These are phyloP conservation scores for Lepidocolaptes lacrymiger DNA, from an alignment of 2,797 vertebrate genomes.

Conservation along the genomic window DNA sequence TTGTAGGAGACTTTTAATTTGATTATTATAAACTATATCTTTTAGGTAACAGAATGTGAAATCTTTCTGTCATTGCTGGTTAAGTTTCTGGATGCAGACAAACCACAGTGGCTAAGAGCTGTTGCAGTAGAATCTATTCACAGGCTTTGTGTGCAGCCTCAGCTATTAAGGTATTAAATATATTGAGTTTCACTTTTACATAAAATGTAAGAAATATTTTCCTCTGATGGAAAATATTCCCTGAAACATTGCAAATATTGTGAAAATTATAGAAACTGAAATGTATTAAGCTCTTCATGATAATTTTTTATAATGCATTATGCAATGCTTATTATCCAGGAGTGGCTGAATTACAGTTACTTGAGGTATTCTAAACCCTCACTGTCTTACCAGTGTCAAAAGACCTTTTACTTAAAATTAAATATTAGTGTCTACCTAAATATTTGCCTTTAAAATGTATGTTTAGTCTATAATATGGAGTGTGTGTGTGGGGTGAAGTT, in stretches of 20 bases:
- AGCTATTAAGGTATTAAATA: slow-evolving; percentile 87
- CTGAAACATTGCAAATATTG: background rate
- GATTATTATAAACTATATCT: slow-evolving; percentile 23
- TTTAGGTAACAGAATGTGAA: slow-evolving; percentile 98
- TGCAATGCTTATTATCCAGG: background rate
- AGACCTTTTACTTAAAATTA: background rate
- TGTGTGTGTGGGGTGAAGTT: background rate
- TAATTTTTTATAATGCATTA: background rate
- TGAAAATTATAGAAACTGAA: background rate
- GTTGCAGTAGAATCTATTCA: slow-evolving; percentile 98
- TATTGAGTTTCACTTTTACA: background rate
- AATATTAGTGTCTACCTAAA: background rate
- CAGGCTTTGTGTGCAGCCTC: slow-evolving; percentile 95
- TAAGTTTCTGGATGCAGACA: slow-evolving; percentile 98
- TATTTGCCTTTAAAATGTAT: background rate
- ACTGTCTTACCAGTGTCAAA: background rate
- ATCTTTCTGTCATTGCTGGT: slow-evolving; percentile 98
- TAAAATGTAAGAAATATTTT: background rate
- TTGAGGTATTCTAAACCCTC: background rate
- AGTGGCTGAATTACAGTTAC: background rate
- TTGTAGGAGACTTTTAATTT: background rate
- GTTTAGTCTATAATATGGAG: background rate
- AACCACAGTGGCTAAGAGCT: slow-evolving; percentile 97
- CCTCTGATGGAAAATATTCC: background rate
- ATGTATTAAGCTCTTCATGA: background rate